phyloP scores from a whole-genome alignment of 2,797 vertebrate species.

The Cynopterus sphinx region DNA sequence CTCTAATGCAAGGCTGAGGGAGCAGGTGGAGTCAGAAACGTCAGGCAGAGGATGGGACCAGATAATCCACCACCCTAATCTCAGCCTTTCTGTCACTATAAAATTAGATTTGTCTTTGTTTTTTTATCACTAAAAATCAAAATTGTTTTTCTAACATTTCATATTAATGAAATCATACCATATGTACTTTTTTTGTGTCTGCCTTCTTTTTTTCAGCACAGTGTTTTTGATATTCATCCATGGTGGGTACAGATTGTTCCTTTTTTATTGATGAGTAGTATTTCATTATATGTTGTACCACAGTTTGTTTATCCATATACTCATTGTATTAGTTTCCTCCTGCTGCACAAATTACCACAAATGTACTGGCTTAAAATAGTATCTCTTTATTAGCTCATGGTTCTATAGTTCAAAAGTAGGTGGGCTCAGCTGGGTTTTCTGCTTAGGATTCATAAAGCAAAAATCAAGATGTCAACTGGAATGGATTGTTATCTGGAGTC shows the following conservation, averaged over 20 bases:
- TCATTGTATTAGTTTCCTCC: conserved; percentile 6
- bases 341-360: not conserved
- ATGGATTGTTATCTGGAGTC: not conserved
- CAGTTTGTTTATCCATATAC: not conserved
- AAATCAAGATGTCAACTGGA: not conserved
- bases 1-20: not conserved
- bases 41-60: not conserved
- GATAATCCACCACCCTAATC: not conserved
- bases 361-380: not conserved
- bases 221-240: not conserved
- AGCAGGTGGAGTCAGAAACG: not conserved
- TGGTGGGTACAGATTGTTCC: not conserved
- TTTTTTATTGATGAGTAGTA: not conserved
- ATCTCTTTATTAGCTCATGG: not conserved
- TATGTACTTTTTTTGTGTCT: not conserved
- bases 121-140: not conserved
- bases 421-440: not conserved
- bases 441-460: not conserved
- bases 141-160: conserved; percentile 11
- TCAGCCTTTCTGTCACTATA: not conserved
- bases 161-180: not conserved
- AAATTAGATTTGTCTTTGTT: not conserved
- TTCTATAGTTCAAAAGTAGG: not conserved
- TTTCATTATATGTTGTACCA: not conserved
- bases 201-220: not conserved